phyloP scores from a whole-genome alignment of 1,140 invertebrate species.

The Chironomus striatipennis region DNA sequence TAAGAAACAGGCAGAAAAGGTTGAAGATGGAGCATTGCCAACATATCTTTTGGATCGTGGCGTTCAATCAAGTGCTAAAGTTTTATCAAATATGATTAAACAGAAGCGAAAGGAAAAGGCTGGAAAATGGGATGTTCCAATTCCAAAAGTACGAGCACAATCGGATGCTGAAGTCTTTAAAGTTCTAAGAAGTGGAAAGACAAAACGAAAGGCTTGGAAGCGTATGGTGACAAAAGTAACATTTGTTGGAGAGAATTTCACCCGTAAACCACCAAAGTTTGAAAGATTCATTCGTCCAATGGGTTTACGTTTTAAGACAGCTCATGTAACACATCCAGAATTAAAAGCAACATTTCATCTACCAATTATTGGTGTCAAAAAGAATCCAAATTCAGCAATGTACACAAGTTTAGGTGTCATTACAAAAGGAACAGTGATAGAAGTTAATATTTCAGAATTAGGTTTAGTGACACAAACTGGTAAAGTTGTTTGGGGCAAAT shows the following conservation, averaged over 20 bases:
- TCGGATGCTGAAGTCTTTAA: conserved; percentile 98
- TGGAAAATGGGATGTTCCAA: conserved; percentile 99
- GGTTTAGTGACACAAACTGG: conserved; percentile 97
- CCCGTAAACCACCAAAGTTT: conserved; percentile 98
- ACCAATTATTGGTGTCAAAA: conserved; percentile 98
- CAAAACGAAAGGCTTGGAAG: conserved; percentile 96
- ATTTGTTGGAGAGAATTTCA: conserved; percentile 97
- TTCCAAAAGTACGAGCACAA: conserved; percentile 95
- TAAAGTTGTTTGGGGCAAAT: conserved; percentile 99
- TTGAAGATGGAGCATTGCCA: conserved; percentile 85
- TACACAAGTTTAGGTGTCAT: conserved; percentile 97
- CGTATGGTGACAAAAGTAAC: conserved; percentile 99
- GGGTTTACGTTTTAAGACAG: conserved; percentile 92
- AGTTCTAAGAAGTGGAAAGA: conserved; percentile 90
- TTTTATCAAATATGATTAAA: conserved; percentile 99
- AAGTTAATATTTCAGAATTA: conserved; percentile 97
- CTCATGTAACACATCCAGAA: conserved; percentile 98
- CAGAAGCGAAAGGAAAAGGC: conserved; percentile 99
- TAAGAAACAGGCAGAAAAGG: conserved; percentile 75
- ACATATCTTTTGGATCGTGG: conserved; percentile 96
- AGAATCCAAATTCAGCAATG: conserved; percentile 96
- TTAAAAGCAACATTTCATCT: conserved; percentile 97
- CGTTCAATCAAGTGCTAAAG: conserved; percentile 86
- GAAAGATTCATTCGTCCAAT: conserved; percentile 98
- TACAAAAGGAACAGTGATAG: conserved; percentile 95